Evolutionary conservation across 2,888 invertebrate species (phyloP).

Genomic region (Lasiommata megera): DNA sequence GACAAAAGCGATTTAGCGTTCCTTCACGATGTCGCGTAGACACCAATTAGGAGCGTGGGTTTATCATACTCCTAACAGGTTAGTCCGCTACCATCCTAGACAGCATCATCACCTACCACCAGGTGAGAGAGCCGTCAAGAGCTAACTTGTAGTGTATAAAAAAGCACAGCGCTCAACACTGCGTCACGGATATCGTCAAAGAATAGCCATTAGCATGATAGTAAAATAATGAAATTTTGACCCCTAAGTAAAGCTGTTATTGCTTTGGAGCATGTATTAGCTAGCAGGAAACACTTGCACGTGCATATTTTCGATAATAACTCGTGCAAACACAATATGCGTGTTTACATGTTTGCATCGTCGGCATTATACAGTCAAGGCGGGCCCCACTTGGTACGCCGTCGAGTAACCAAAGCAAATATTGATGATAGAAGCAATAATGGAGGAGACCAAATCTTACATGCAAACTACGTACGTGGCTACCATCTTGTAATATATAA

Average conservation of each 20-base stretch:
- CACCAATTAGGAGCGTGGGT: no score
- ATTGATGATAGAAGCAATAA: constrained; percentile 8
- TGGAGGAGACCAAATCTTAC: not conserved
- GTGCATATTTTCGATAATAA: constrained; percentile 6
- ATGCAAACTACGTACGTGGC: constrained; percentile 2
- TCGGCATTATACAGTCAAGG: constrained; percentile 9
- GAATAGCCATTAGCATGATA: no score
- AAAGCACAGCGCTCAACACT: no score
- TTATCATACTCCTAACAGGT: no score
- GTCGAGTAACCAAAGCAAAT: constrained; percentile 3
- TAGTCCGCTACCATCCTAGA: no score
- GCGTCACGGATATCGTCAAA: no score
- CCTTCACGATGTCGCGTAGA: no score
- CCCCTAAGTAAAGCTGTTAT: not conserved
- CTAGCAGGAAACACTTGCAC: constrained; percentile 1
- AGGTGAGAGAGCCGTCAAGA: no score
- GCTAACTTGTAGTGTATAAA: no score
- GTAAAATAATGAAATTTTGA: no score
- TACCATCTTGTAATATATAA: not conserved
- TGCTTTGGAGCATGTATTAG: not conserved
- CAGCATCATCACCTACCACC: no score
- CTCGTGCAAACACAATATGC: constrained; percentile 7
- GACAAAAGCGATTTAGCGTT: no score
- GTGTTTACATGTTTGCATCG: constrained; percentile 8
- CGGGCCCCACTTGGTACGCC: not conserved